phyloP scores from a whole-genome alignment of 2,888 invertebrate genomes.

The Bedellia somnulentella region DNA sequence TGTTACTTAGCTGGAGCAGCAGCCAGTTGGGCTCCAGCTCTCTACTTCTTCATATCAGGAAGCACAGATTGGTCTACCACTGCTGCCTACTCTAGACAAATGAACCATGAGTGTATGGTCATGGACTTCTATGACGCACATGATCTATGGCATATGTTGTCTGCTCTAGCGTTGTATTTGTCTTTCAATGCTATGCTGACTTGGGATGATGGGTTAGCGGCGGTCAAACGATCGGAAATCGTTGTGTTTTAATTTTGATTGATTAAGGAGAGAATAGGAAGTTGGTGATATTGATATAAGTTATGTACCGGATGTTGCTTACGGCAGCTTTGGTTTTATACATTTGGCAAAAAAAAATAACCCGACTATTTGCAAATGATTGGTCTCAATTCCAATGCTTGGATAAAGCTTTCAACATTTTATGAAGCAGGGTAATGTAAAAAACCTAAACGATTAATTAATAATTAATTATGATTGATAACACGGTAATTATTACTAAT shows the following conservation, averaged over 20 bases:
- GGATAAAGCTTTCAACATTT: no score
- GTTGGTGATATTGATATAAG: no score
- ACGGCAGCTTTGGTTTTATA: no score
- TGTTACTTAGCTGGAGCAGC: conserved; percentile 67
- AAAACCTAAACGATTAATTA: no score
- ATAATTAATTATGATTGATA: no score
- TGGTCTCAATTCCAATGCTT: no score
- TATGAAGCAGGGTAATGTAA: no score
- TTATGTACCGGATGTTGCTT: no score
- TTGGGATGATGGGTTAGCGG: conserved; percentile 80
- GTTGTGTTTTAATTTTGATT: conserved; percentile 79
- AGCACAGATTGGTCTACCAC: conserved; percentile 41
- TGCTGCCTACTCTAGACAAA: conserved; percentile 72
- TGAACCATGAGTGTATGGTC: conserved; percentile 32
- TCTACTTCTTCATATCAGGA: conserved; percentile 51
- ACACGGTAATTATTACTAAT: no score
- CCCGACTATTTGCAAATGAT: no score
- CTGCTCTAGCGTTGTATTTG: conserved; percentile 80
- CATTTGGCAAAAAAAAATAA: no score
- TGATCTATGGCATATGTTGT: conserved; percentile 87
- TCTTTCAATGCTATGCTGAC: conserved; percentile 81
- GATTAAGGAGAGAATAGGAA: no score
- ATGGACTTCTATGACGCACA: conserved; percentile 81
- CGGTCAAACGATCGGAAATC: conserved; percentile 72
- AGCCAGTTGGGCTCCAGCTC: conserved; percentile 68